Percentiles rank a stretch among this genome's conserved stretches.
phyloP scores from a whole-genome alignment of 2,113 vertebrate species.

The Lagenorhynchus albirostris region DNA sequence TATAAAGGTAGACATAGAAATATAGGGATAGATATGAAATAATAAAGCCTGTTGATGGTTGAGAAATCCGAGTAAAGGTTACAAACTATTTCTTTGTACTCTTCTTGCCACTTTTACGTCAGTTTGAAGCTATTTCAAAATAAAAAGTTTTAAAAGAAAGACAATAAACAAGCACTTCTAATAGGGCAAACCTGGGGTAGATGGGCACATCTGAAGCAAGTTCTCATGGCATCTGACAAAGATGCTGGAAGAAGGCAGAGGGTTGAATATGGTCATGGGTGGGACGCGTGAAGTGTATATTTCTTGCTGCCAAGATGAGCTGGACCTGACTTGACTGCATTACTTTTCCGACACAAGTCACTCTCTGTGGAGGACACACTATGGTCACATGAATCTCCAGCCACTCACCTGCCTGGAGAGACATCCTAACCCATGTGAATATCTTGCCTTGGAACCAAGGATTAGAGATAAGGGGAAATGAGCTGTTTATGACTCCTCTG shows the following conservation, averaged over 20 bases:
- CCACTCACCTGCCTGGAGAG: background rate
- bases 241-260: background rate
- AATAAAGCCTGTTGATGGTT: background rate
- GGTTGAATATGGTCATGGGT: background rate
- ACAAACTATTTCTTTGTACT: background rate
- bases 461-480: background rate
- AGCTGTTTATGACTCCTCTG: background rate
- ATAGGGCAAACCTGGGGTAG: background rate
- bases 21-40: background rate
- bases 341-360: background rate
- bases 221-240: background rate
- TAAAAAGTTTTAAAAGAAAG: background rate
- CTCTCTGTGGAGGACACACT: background rate
- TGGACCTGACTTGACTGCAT: background rate
- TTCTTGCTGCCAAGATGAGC: background rate
- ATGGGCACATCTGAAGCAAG: background rate
- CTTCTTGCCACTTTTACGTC: background rate
- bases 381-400: background rate
- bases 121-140: background rate
- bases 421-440: background rate
- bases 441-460: background rate
- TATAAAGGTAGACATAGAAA: background rate
- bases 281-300: background rate
- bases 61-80: background rate
- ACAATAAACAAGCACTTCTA: background rate